These are phyloP conservation scores for Hydrochoerus hydrochaeris DNA, from an alignment of 2,113 vertebrate species.

Conservation along the genomic window DNA sequence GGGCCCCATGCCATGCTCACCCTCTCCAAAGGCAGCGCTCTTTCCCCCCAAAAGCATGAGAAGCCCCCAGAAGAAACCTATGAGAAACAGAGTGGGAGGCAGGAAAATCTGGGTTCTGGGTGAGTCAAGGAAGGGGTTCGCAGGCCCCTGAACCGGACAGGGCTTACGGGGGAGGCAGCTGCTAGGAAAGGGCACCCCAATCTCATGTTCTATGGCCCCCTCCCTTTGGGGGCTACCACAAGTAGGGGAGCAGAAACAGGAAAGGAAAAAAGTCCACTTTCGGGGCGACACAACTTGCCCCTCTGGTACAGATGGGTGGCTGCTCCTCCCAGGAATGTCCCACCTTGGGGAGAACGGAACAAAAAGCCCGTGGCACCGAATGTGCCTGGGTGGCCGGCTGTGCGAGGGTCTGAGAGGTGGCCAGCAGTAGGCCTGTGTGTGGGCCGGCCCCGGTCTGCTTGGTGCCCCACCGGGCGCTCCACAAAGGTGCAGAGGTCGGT, in stretches of 20 bases:
- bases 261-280: background rate
- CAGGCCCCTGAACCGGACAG: background rate
- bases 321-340: background rate
- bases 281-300: background rate
- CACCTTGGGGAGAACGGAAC: background rate
- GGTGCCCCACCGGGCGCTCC: background rate
- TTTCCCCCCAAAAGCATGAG: background rate
- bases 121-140: background rate
- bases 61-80: background rate
- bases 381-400: background rate
- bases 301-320: background rate
- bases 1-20: background rate
- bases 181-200: background rate
- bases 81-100: background rate
- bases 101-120: too few species aligned
- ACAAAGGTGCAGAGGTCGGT: background rate
- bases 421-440: background rate
- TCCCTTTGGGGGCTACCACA: background rate
- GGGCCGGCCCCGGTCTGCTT: background rate
- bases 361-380: rapidly evolving
- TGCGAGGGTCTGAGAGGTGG: background rate
- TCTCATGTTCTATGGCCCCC: background rate
- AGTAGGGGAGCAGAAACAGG: background rate
- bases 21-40: background rate
- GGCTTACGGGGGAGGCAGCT: background rate